A percentile compares a stretch with the other conserved stretches of the same genome.
These are phyloP conservation scores for Engystomops pustulosus DNA, from an alignment of 2,113 vertebrate genomes.

Conservation along the genomic window DNA sequence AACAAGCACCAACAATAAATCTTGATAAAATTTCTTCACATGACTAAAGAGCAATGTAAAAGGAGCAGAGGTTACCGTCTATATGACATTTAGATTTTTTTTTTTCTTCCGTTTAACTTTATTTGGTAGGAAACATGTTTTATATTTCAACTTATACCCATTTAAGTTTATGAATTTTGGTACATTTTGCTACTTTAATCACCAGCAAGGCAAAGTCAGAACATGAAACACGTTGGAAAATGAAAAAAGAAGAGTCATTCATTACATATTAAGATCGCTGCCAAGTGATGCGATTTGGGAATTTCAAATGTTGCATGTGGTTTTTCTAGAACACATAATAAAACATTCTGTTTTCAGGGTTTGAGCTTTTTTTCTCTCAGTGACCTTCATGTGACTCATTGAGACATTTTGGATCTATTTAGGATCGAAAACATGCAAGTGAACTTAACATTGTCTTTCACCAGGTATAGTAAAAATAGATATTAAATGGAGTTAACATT, in stretches of 20 bases:
- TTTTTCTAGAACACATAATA: constrained; percentile 34
- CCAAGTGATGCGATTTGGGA: constrained; percentile 27
- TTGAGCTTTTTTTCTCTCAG: background rate
- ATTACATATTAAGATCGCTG: background rate
- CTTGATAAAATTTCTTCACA: background rate
- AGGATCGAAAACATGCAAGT: too few relatives aligned
- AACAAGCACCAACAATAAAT: background rate
- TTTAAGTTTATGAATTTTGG: background rate
- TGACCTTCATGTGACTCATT: constrained; percentile 16
- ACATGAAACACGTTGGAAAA: background rate
- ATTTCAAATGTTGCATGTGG: constrained; percentile 24
- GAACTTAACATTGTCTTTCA: background rate
- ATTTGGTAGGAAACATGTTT: too few relatives aligned
- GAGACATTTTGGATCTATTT: background rate
- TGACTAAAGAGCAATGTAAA: background rate
- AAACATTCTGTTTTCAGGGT: constrained; percentile 10
- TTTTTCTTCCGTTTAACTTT: too few relatives aligned
- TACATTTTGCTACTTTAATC: background rate
- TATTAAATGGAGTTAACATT: too few relatives aligned
- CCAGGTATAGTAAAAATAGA: too few relatives aligned
- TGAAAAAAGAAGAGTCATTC: background rate
- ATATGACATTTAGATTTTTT: background rate
- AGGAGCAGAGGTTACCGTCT: background rate
- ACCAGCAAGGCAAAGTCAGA: background rate
- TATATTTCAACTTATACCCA: background rate